A percentile compares a stretch with the other conserved stretches of the same genome.
Conservation (phyloP, 2,888 invertebrate species). For the Axea sp. region DNA sequence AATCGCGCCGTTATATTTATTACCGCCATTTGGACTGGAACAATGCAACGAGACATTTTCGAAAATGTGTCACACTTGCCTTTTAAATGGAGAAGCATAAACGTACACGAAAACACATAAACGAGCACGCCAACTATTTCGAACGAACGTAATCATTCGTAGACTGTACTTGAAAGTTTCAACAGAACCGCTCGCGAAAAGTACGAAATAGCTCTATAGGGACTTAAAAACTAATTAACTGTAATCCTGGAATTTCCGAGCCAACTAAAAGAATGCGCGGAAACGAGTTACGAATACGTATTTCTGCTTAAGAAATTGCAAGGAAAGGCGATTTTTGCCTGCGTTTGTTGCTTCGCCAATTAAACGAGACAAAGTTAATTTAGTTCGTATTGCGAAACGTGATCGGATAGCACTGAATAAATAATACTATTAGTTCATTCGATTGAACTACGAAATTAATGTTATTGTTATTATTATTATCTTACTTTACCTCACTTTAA, state of each 20-base stretch:
- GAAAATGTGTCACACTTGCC: constrained; percentile 5
- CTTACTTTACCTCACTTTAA: no score
- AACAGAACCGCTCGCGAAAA: constrained; percentile 47
- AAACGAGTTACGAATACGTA: constrained; percentile 59
- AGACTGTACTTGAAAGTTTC: constrained; percentile 44
- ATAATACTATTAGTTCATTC: no score
- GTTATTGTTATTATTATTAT: no score
- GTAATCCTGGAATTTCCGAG: constrained; percentile 52
- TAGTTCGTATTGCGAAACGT: background rate
- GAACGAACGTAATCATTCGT: constrained; percentile 52
- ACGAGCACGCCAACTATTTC: constrained; percentile 23
- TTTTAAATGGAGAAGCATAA: constrained; percentile 6
- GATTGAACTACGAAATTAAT: no score
- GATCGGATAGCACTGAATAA: no score
- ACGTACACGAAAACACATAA: constrained; percentile 19
- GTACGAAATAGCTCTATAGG: constrained; percentile 58
- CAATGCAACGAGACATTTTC: background rate
- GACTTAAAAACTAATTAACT: constrained; percentile 61
- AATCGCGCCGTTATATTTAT: no score
- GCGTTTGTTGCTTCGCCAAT: constrained; percentile 17
- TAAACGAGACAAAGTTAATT: constrained; percentile 1
- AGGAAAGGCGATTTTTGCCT: constrained; percentile 25
- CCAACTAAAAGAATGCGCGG: constrained; percentile 47
- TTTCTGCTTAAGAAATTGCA: constrained; percentile 47
- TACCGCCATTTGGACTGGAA: no score